Conservation (phyloP, 1,140 invertebrate genomes). For the Drosophila simulans region DNA sequence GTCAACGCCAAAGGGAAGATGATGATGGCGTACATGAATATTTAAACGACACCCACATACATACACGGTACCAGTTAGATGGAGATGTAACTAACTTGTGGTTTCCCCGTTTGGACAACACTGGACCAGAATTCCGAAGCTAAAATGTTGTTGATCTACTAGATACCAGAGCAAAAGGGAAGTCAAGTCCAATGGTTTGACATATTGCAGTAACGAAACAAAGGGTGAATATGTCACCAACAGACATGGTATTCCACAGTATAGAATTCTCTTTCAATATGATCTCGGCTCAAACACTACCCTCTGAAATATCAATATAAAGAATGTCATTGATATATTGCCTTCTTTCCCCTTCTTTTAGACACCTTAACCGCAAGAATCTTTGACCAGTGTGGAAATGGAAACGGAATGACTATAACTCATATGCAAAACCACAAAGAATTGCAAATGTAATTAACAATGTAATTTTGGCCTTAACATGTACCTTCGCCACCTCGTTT, state of each 20-base stretch:
- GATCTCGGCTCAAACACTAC: too few species aligned
- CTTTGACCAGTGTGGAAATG: not conserved
- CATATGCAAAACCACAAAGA: slow-evolving; percentile 21
- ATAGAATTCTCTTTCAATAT: slow-evolving; percentile 9
- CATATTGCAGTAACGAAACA: slow-evolving; percentile 11
- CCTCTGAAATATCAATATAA: not conserved
- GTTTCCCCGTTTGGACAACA: slow-evolving; percentile 53
- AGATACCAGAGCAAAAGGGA: slow-evolving; percentile 8
- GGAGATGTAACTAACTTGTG: slow-evolving; percentile 70
- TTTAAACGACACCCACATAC: slow-evolving; percentile 25
- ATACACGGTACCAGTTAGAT: slow-evolving; percentile 33
- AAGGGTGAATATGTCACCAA: not conserved
- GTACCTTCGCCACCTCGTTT: slow-evolving; percentile 10
- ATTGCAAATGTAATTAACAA: slow-evolving; percentile 67
- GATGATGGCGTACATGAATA: slow-evolving; percentile 12
- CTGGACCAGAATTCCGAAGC: slow-evolving; percentile 51
- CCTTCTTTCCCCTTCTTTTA: not conserved
- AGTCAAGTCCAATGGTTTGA: slow-evolving; percentile 10
- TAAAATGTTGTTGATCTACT: slow-evolving; percentile 2
- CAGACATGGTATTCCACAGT: not conserved
- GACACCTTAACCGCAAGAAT: not conserved
- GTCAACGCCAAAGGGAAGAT: slow-evolving; percentile 4
- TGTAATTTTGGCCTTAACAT: slow-evolving; percentile 43
- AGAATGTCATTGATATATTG: not conserved
- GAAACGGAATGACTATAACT: not conserved